These are phyloP conservation scores for Ruditapes philippinarum DNA, from an alignment of 1,140 invertebrate genomes.

Conservation along the genomic window DNA sequence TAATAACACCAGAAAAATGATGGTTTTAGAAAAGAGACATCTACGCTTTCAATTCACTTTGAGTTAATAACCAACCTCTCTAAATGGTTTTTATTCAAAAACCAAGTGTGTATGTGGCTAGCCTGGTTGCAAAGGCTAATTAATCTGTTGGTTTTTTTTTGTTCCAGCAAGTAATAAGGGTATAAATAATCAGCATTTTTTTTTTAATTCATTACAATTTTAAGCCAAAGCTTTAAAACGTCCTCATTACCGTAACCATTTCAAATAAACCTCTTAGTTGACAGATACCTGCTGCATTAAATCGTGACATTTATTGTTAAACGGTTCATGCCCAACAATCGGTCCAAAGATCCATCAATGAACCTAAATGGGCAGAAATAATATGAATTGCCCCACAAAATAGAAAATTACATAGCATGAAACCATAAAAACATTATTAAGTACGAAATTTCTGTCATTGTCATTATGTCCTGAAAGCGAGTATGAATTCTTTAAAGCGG, in stretches of 20 bases:
- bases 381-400: slow-evolving; percentile 30
- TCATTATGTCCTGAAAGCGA: slow-evolving; percentile 10
- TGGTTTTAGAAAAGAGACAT: too few species aligned
- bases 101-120: too few species aligned
- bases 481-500: background rate
- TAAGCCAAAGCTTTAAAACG: background rate
- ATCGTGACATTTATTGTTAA: slow-evolving; percentile 31
- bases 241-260: background rate
- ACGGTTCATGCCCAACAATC: background rate
- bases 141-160: too few species aligned
- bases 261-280: background rate
- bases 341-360: slow-evolving; percentile 7
- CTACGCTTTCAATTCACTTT: too few species aligned
- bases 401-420: slow-evolving; percentile 45
- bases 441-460: background rate
- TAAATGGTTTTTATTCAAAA: too few species aligned
- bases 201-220: too few species aligned
- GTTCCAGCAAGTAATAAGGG: too few species aligned
- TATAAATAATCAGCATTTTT: too few species aligned
- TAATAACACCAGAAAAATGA: too few species aligned
- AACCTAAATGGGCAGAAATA: slow-evolving; percentile 42
- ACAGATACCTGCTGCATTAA: background rate
- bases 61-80: too few species aligned
- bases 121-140: too few species aligned
- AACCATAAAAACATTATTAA: slow-evolving; percentile 20